Conservation (phyloP, 2,113 vertebrate genomes). For the Neomonachus schauinslandi region DNA sequence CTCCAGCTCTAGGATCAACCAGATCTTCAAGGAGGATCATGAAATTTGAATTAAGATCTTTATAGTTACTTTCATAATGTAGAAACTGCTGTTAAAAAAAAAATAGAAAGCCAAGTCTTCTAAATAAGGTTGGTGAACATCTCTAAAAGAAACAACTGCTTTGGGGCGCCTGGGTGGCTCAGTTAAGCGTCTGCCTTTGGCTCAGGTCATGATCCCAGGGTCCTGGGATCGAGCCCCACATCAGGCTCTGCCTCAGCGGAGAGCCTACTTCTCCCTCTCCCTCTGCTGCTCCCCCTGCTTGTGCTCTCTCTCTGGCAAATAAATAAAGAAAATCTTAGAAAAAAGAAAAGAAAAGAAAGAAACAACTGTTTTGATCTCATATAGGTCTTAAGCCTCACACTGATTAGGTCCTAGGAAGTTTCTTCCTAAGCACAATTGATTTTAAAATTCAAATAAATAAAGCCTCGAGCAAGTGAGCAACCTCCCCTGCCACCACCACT, state of each 20-base stretch:
- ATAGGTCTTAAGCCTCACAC: background rate
- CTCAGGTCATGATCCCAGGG: too few relatives aligned
- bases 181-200: background rate
- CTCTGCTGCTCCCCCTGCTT: too few relatives aligned
- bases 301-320: too few relatives aligned
- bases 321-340: too few relatives aligned
- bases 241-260: too few relatives aligned
- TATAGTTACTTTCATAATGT: conserved; percentile 1
- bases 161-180: background rate
- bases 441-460: conserved; percentile 48
- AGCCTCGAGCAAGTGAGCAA: background rate
- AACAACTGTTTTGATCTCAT: background rate
- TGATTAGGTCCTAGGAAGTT: background rate
- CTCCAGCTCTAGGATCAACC: background rate
- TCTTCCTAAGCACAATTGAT: conserved; percentile 33
- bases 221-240: too few relatives aligned
- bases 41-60: background rate
- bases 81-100: background rate
- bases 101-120: background rate
- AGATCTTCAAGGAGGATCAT: background rate
- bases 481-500: background rate
- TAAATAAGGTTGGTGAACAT: background rate
- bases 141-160: background rate
- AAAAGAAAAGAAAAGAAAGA: background rate
- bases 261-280: too few relatives aligned